A percentile compares a stretch with the other conserved stretches of the same genome.
phyloP scores from a whole-genome alignment of 2,888 invertebrate genomes.

The Leptinotarsa rubiginosa region DNA sequence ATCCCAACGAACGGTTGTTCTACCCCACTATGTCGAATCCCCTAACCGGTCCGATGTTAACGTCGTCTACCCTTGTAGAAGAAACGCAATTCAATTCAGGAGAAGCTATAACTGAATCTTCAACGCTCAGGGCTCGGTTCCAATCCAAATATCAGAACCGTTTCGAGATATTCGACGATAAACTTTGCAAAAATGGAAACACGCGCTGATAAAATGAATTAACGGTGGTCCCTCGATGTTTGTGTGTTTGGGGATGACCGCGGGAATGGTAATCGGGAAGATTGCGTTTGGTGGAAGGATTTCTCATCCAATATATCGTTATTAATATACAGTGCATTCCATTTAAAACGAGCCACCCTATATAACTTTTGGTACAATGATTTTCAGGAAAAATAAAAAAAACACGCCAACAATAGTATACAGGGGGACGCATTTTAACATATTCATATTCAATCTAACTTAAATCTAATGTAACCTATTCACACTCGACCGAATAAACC shows the following conservation, averaged over 20 bases:
- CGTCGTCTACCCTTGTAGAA: constrained; percentile 42
- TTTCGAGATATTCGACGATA: constrained; percentile 36
- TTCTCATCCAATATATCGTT: neutral
- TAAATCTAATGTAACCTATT: too few species aligned
- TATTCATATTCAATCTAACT: too few species aligned
- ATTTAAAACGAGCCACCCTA: too few species aligned
- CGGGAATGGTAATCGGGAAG: neutral
- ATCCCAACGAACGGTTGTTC: neutral
- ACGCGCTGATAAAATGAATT: constrained; percentile 30
- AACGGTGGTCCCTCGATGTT: constrained; percentile 16
- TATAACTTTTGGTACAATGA: too few species aligned
- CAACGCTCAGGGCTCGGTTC: constrained; percentile 30
- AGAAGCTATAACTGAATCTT: constrained; percentile 50
- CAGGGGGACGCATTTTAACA: too few species aligned
- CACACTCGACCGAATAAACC: too few species aligned
- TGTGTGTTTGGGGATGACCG: neutral
- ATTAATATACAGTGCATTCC: too few species aligned
- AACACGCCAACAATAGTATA: too few species aligned
- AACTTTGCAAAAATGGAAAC: constrained; percentile 30
- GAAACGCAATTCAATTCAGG: constrained; percentile 53
- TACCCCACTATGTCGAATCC: neutral
- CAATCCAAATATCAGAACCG: constrained; percentile 28
- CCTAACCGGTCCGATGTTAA: constrained; percentile 38
- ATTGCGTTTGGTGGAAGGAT: neutral
- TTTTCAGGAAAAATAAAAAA: too few species aligned